Conservation (phyloP, 1,140 invertebrate species). For the Ridgeia piscesae region DNA sequence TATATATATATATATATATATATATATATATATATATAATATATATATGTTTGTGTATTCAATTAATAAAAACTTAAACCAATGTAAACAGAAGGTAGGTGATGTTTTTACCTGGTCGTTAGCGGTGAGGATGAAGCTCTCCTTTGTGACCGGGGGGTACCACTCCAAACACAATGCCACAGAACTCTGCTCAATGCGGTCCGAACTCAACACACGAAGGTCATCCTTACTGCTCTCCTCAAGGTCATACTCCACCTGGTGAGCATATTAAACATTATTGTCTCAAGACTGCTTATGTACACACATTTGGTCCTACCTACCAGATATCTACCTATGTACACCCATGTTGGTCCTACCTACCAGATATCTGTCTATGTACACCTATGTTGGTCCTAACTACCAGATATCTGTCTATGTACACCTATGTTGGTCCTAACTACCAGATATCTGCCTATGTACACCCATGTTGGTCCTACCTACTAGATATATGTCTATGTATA, state of each 20-base stretch:
- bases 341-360: not conserved
- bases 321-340: no score
- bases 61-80: no score
- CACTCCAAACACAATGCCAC: conserved; percentile 63
- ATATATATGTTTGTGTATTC: no score
- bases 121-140: conserved; percentile 55
- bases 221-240: conserved; percentile 59
- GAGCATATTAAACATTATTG: conserved; percentile 15
- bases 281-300: no score
- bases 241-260: conserved; percentile 72
- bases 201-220: conserved; percentile 53
- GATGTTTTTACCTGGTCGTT: conserved; percentile 55
- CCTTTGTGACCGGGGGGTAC: conserved; percentile 57
- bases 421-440: not conserved
- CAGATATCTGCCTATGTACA: no score
- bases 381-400: no score
- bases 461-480: no score
- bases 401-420: no score
- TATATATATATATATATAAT: no score
- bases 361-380: not conserved
- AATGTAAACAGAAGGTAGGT: not conserved
- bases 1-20: no score
- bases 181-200: conserved; percentile 67
- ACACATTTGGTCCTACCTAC: no score
- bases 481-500: no score